These are phyloP conservation scores for Stichodactyla mertensii DNA, from an alignment of 64 coral and sea anemone genomes.

Conservation along the genomic window DNA sequence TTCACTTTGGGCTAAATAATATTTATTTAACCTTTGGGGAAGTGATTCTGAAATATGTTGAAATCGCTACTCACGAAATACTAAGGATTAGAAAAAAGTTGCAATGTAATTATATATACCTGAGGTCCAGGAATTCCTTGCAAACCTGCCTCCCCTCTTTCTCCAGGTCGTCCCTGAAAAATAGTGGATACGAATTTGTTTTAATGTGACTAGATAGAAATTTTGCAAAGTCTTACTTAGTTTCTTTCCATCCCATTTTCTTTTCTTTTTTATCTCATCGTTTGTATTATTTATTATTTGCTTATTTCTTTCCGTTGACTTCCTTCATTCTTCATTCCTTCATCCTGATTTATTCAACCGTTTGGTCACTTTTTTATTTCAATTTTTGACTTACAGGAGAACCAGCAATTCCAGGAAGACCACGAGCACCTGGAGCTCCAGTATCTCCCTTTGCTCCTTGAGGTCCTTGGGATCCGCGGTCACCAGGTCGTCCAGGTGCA, in stretches of 20 bases:
- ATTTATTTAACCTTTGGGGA: too few relatives aligned
- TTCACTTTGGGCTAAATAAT: too few relatives aligned
- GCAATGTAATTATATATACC: neutral
- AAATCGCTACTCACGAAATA: too few relatives aligned
- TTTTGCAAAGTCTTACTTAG: too few relatives aligned
- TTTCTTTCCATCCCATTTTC: too few relatives aligned
- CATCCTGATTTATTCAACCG: neutral
- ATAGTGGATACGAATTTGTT: neutral
- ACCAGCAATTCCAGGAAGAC: conserved; percentile 31
- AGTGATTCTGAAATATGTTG: too few relatives aligned
- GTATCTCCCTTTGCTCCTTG: conserved; percentile 32
- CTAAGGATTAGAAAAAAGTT: too few relatives aligned
- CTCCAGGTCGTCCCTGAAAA: conserved; percentile 18
- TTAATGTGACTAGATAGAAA: neutral
- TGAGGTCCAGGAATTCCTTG: conserved; percentile 22
- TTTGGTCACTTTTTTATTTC: neutral
- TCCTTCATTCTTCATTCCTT: neutral
- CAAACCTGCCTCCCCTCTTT: conserved; percentile 17
- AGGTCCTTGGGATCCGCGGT: conserved; percentile 7
- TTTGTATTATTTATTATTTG: too few relatives aligned
- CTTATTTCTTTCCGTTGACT: neutral
- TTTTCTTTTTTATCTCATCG: too few relatives aligned
- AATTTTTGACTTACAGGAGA: conserved; percentile 15
- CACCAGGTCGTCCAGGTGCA: conserved; percentile 3
- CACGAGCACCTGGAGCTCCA: conserved; percentile 9